These are phyloP conservation scores for Pachyramphus minor DNA, from an alignment of 2,113 vertebrate species.

Conservation along the genomic window DNA sequence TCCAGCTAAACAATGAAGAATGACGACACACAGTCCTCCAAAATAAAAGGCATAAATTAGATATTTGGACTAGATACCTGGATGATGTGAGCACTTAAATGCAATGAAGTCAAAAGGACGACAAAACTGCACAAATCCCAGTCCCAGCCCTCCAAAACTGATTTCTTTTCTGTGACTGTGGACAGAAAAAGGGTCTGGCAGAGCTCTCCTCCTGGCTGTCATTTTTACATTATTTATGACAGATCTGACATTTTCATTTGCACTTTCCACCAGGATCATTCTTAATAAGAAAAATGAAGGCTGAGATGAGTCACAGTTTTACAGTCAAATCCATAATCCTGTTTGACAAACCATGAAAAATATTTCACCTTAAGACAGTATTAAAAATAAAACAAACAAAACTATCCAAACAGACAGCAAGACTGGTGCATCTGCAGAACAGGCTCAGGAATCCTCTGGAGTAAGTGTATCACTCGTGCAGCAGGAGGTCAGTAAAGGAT, in stretches of 20 bases:
- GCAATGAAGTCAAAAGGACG: not conserved
- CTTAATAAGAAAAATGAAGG: constrained; percentile 51
- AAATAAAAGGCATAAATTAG: not conserved
- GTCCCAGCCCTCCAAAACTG: not conserved
- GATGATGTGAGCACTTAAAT: not conserved
- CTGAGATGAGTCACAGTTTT: constrained; percentile 40
- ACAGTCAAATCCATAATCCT: constrained; percentile 36
- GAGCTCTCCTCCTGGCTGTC: constrained; percentile 22
- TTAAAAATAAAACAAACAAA: constrained; percentile 37
- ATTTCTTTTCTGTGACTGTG: not conserved
- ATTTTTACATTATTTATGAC: constrained; percentile 81
- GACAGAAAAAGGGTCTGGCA: not conserved
- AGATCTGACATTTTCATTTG: constrained; percentile 79
- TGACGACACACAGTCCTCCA: rapidly evolving
- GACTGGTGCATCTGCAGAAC: not conserved
- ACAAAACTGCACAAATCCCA: not conserved
- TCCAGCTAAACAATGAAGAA: not conserved
- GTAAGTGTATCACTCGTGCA: not conserved
- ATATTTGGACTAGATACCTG: not conserved
- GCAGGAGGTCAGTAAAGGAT: not conserved
- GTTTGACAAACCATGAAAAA: constrained; percentile 48
- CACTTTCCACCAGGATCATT: constrained; percentile 43
- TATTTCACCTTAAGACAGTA: constrained; percentile 43
- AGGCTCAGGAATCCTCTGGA: not conserved
- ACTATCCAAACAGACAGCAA: not conserved